Conservation (phyloP, 2,888 invertebrate species). For the Sceliomorpha sp. region DNA sequence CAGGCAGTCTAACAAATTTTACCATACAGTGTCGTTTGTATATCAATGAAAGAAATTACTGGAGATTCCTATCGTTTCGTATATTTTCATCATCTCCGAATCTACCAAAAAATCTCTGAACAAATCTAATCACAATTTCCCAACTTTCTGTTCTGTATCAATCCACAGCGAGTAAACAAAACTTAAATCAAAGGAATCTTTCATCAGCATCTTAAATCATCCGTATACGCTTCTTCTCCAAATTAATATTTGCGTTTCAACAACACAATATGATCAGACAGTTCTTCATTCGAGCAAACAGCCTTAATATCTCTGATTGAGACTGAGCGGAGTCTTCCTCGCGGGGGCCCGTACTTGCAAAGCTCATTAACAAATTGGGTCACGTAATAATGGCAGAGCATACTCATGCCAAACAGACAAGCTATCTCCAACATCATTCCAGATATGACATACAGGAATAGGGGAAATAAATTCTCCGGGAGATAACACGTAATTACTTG, state of each 20-base stretch:
- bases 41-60: too few species aligned
- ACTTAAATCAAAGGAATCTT: constrained; percentile 3
- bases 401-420: constrained; percentile 50
- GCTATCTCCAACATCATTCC: not conserved
- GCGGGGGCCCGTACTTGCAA: constrained; percentile 51
- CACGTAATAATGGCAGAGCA: constrained; percentile 60
- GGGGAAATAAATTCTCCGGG: too few species aligned
- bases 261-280: constrained; percentile 33
- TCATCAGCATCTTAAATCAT: constrained; percentile 17
- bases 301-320: constrained; percentile 50
- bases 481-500: too few species aligned
- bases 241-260: constrained; percentile 37
- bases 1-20: too few species aligned
- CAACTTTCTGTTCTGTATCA: too few species aligned
- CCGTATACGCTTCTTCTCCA: constrained; percentile 12
- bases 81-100: too few species aligned
- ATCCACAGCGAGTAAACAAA: constrained; percentile 9
- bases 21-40: too few species aligned
- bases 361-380: constrained; percentile 70
- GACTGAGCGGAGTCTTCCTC: constrained; percentile 44
- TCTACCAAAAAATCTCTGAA: too few species aligned
- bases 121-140: too few species aligned
- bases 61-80: too few species aligned
- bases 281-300: constrained; percentile 40
- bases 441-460: not conserved